Evolutionary conservation across 1,140 invertebrate genomes (phyloP).

Genomic region (Matsumurasca onukii): DNA sequence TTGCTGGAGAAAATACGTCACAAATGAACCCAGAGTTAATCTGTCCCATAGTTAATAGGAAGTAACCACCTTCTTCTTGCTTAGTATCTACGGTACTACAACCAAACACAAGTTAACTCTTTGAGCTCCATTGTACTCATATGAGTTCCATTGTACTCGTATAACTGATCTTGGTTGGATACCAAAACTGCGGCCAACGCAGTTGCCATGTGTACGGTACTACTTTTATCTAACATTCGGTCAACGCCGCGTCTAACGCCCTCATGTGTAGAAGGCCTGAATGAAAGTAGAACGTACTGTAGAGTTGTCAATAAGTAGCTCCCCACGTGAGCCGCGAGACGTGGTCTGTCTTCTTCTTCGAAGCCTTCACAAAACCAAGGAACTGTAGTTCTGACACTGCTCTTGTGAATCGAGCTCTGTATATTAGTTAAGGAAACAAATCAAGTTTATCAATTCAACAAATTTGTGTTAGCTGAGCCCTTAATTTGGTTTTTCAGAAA

Average conservation of each 20-base stretch:
- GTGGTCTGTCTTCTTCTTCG: slow-evolving; percentile 86
- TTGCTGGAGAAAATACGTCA: too few relatives aligned
- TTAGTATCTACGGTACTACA: too few relatives aligned
- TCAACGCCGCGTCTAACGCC: not conserved
- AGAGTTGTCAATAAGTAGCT: not conserved
- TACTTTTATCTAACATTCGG: not conserved
- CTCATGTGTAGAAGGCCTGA: not conserved
- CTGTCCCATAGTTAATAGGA: too few relatives aligned
- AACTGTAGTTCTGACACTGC: slow-evolving; percentile 90
- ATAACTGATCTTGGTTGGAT: not conserved
- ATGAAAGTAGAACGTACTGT: not conserved
- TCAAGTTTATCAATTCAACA: too few relatives aligned
- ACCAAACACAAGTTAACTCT: not conserved
- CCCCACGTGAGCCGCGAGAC: slow-evolving; percentile 80
- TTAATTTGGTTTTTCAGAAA: too few relatives aligned
- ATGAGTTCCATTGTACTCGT: too few relatives aligned
- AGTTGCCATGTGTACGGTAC: not conserved
- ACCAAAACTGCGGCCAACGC: not conserved
- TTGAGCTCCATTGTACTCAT: not conserved
- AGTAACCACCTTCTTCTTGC: too few relatives aligned
- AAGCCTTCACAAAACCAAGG: slow-evolving; percentile 88
- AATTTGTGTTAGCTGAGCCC: too few relatives aligned
- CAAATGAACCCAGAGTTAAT: too few relatives aligned
- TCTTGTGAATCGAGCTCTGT: slow-evolving; percentile 80
- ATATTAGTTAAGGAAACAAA: slow-evolving; percentile 42